phyloP scores from a whole-genome alignment of 2,797 vertebrate species.

The Botia kubotai region DNA sequence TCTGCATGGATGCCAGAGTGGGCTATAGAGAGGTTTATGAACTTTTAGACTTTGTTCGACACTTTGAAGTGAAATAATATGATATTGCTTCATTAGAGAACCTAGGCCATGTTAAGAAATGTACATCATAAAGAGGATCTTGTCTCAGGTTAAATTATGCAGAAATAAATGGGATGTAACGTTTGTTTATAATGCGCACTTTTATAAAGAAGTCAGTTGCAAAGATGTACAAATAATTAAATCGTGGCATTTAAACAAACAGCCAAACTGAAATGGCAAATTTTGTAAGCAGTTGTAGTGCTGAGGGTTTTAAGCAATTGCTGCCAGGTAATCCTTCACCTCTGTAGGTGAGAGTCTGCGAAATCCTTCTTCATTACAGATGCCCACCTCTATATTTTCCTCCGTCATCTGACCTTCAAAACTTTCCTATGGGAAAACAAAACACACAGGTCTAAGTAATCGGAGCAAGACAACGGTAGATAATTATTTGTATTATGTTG shows the following conservation, averaged over 20 bases:
- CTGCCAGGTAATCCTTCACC: slow-evolving; percentile 98
- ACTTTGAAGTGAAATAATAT: slow-evolving; percentile 67
- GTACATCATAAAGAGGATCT: not conserved
- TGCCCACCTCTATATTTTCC: slow-evolving; percentile 98
- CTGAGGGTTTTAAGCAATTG: slow-evolving; percentile 84
- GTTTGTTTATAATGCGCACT: slow-evolving; percentile 24
- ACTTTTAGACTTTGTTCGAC: slow-evolving; percentile 81
- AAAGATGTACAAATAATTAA: slow-evolving; percentile 50
- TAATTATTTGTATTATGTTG: not conserved
- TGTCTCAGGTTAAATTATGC: not conserved
- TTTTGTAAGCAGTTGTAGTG: slow-evolving; percentile 6
- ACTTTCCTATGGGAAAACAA: slow-evolving; percentile 85
- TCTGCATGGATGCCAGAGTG: slow-evolving; percentile 85
- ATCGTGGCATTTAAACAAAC: slow-evolving; percentile 16
- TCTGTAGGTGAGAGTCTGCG: slow-evolving; percentile 95
- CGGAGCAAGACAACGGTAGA: not conserved
- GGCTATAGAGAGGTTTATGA: slow-evolving; percentile 85
- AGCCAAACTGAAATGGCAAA: slow-evolving; percentile 20
- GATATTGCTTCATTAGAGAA: not conserved
- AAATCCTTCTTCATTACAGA: slow-evolving; percentile 97
- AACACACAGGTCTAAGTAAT: not conserved
- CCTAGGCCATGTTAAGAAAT: not conserved
- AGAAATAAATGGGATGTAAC: not conserved
- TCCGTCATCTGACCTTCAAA: slow-evolving; percentile 99
- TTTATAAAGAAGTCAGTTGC: slow-evolving; percentile 42